These are phyloP conservation scores for Uria lomvia DNA, from an alignment of 2,113 vertebrate genomes.

Conservation along the genomic window DNA sequence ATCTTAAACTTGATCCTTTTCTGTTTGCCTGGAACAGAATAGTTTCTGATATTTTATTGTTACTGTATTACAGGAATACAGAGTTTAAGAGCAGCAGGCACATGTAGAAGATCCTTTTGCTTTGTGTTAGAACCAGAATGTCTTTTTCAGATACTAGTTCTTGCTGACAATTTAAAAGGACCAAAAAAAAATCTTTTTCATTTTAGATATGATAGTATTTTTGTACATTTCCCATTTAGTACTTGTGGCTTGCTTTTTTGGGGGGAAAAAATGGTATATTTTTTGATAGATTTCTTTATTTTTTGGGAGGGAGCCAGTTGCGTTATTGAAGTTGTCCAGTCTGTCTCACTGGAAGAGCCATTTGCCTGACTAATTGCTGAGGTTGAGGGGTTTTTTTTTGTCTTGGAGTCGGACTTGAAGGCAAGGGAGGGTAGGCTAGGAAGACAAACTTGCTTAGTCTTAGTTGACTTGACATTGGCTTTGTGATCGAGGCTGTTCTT, in stretches of 20 bases:
- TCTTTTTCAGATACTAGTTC: background rate
- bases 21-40: background rate
- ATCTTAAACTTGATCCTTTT: background rate
- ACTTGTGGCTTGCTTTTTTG: background rate
- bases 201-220: background rate
- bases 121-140: background rate
- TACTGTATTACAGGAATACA: background rate
- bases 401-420: background rate
- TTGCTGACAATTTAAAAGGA: background rate
- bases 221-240: background rate
- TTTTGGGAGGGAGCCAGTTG: background rate
- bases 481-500: background rate
- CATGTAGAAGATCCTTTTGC: background rate
- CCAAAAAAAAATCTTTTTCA: background rate
- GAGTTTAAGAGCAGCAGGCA: background rate
- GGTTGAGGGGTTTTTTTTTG: background rate
- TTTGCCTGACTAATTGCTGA: background rate
- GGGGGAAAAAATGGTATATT: accelerated
- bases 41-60: background rate
- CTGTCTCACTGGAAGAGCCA: background rate
- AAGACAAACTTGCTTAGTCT: background rate
- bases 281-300: background rate
- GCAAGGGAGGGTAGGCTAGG: background rate
- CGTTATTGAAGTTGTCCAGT: background rate
- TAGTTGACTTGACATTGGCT: background rate